These are phyloP conservation scores for Agrilus cyanescens DNA, from an alignment of 2,888 invertebrate species.

Conservation along the genomic window DNA sequence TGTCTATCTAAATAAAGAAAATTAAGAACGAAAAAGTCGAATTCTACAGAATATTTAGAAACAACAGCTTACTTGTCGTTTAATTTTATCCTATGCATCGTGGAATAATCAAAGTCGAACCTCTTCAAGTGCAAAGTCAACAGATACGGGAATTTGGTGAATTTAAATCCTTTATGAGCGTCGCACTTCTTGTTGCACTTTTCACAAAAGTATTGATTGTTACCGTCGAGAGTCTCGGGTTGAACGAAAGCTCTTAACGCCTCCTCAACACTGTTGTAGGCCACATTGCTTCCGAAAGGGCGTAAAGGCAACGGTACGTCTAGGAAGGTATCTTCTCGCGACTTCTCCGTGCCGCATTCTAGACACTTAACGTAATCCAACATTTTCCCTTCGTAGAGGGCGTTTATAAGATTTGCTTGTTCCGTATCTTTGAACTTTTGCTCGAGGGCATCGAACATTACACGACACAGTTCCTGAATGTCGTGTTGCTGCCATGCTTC, in stretches of 20 bases:
- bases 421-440: constrained; percentile 72
- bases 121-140: constrained; percentile 77
- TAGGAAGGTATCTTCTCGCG: constrained; percentile 68
- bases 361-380: constrained; percentile 83
- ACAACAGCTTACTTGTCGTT: constrained; percentile 53
- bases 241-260: constrained; percentile 73
- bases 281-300: constrained; percentile 64
- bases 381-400: constrained; percentile 64
- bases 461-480: constrained; percentile 78
- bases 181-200: constrained; percentile 77
- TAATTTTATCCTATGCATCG: constrained; percentile 73
- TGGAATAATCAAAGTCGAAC: constrained; percentile 80
- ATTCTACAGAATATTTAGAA: constrained; percentile 3
- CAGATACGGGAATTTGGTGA: constrained; percentile 75
- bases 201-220: constrained; percentile 81
- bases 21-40: background rate
- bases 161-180: constrained; percentile 82
- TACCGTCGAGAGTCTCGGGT: constrained; percentile 69
- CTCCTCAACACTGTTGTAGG: constrained; percentile 71
- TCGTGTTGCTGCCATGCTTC: constrained; percentile 91
- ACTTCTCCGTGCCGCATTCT: constrained; percentile 73
- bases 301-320: constrained; percentile 79
- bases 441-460: constrained; percentile 85
- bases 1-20: background rate
- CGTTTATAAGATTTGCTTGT: constrained; percentile 70